Percentiles rank a stretch among this genome's conserved stretches.
phyloP scores from a whole-genome alignment of 2,888 invertebrate species.

The Andrena camellia region DNA sequence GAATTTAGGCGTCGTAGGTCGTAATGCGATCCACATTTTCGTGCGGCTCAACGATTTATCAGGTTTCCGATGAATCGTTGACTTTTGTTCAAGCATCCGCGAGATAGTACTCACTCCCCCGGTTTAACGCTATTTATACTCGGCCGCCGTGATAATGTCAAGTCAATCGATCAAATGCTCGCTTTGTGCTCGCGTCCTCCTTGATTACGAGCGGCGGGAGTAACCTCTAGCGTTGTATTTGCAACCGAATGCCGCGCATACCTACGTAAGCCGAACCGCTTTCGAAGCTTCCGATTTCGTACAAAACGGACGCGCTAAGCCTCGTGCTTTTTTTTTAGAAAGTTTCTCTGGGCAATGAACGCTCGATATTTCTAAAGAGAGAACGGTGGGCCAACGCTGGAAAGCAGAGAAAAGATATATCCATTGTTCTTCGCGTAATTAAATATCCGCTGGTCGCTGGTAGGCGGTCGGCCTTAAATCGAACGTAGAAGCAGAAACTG shows the following conservation, averaged over 20 bases:
- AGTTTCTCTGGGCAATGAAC: background rate
- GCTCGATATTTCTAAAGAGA: background rate
- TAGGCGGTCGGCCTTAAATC: slow-evolving; percentile 25
- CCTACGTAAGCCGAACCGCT: background rate
- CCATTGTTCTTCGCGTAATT: slow-evolving; percentile 36
- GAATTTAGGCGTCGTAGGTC: background rate
- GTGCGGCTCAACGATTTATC: background rate
- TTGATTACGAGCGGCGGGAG: background rate
- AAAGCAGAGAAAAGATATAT: background rate
- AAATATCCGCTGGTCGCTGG: slow-evolving; percentile 8
- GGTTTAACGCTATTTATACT: slow-evolving; percentile 64
- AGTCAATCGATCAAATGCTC: slow-evolving; percentile 62
- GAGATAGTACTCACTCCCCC: slow-evolving; percentile 45
- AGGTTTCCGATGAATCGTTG: slow-evolving; percentile 38
- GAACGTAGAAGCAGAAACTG: slow-evolving; percentile 21
- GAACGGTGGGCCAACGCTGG: background rate
- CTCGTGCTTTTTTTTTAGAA: background rate
- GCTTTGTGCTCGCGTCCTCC: slow-evolving; percentile 40
- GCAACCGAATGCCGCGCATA: background rate
- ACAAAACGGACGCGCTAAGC: background rate
- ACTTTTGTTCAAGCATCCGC: slow-evolving; percentile 59
- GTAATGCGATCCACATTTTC: background rate
- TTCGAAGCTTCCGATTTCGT: background rate
- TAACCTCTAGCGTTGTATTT: background rate
- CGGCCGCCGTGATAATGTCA: slow-evolving; percentile 60